phyloP scores from a whole-genome alignment of 2,113 vertebrate genomes.

The Halcyon senegalensis region DNA sequence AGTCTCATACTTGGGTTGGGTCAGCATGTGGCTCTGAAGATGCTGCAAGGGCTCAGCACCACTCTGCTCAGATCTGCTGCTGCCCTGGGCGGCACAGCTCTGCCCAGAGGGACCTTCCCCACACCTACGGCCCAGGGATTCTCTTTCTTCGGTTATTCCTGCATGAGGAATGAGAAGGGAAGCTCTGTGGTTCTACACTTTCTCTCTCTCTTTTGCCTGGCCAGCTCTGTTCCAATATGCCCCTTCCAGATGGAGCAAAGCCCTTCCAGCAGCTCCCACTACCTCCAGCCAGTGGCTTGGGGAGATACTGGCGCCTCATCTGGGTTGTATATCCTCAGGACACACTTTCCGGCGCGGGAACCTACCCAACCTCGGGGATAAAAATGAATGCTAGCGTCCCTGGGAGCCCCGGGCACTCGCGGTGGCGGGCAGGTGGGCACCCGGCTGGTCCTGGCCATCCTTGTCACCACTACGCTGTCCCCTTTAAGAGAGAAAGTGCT shows the following conservation, averaged over 20 bases:
- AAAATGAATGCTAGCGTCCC: rapidly evolving
- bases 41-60: not conserved
- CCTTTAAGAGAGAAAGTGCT: not conserved
- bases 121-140: not conserved
- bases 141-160: not conserved
- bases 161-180: rapidly evolving
- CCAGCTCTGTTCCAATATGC: not conserved
- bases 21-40: not conserved
- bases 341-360: not conserved
- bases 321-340: not conserved
- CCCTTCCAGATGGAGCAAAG: not conserved
- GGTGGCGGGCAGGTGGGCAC: rapidly evolving
- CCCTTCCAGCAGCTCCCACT: not conserved
- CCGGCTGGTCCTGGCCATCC: rapidly evolving
- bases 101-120: not conserved
- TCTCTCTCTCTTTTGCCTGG: not conserved
- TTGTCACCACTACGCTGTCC: rapidly evolving
- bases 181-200: not conserved
- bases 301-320: not conserved
- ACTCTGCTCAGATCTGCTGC: not conserved
- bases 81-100: not conserved
- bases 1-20: not conserved
- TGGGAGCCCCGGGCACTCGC: too few relatives aligned
- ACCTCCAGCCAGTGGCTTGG: not conserved
- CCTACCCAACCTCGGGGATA: rapidly evolving